Percentiles rank a stretch among this genome's conserved stretches.
Evolutionary conservation across 2,113 vertebrate species (phyloP).

Genomic region (Ceuthmochares aereus): DNA sequence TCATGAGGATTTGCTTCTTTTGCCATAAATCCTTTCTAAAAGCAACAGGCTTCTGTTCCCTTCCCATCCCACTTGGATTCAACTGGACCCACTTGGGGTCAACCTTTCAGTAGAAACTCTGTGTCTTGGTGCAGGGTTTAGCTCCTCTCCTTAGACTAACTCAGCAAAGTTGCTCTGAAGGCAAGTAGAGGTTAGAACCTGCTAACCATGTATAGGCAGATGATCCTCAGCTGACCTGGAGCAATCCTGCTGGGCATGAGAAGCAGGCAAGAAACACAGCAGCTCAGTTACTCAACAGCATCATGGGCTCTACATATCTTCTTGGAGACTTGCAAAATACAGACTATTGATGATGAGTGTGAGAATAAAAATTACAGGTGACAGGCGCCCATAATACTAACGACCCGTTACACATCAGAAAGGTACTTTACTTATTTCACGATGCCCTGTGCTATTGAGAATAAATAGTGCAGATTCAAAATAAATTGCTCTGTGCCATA

Average conservation of each 20-base stretch:
- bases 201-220: neutral
- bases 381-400: neutral
- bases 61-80: neutral
- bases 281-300: neutral
- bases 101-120: neutral
- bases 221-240: neutral
- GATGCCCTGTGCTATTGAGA: neutral
- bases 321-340: neutral
- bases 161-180: neutral
- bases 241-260: neutral
- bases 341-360: neutral
- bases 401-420: neutral
- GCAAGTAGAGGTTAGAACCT: neutral
- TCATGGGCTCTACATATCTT: neutral
- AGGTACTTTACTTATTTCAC: neutral
- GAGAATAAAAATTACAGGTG: neutral
- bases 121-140: neutral
- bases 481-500: neutral
- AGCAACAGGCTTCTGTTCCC: neutral
- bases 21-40: neutral
- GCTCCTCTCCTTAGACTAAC: neutral
- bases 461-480: neutral
- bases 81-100: neutral
- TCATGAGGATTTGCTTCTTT: neutral
- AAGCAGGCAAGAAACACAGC: neutral